Base-by-base conservation (phyloP, 2,113 vertebrate species). In the Sigmodon hispidus region DNA sequence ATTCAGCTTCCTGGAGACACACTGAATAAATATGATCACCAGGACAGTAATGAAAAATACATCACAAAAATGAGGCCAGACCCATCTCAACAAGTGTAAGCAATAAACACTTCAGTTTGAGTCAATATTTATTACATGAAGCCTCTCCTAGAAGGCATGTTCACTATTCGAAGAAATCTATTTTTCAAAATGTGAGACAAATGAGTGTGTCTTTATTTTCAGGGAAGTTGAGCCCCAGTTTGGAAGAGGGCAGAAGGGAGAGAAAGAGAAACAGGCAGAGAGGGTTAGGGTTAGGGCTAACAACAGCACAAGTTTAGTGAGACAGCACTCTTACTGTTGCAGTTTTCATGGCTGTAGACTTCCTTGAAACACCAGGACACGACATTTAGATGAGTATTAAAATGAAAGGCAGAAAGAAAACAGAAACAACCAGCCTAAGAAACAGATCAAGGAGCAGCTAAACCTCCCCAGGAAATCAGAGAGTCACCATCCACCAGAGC, bases 11-110 rank as follows among this genome's bases (percentile, higher is more conserved):
- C 63, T 81, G 17, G 59, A 92, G 80, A 95, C 43, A 75, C 65
- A 81, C 9, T 80, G 52, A 95, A 89, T 70, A 59, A n/a, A 87
- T 79, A 13, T 29, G 91, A 88, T 69, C 87, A 92, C 70, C 40
- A 87, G 11, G n/a, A 83, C 70, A 57, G 34, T 43, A 45, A 87
- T 40, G 55, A 77, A 67, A 45, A 87, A 70, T 50, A 92, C 72
- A 87, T 5, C 86, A 34, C n/a, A 1, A 12, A 48, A 80, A 40
- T 65, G 50, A 12, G 50, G n/a, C n/a, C 45, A 87, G 72, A 67
- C 87, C 90, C 80, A 91, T 61, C 61, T 95, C 77, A 40, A 83
- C 34, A 88, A 73, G 31, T 17, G 80, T 97, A 63, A 84, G 87
- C 61, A 77, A 24, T 76, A 86, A 77, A 65, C 31, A 52, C 69